phyloP scores from a whole-genome alignment of 2,113 vertebrate species.

The Rattus rattus region DNA sequence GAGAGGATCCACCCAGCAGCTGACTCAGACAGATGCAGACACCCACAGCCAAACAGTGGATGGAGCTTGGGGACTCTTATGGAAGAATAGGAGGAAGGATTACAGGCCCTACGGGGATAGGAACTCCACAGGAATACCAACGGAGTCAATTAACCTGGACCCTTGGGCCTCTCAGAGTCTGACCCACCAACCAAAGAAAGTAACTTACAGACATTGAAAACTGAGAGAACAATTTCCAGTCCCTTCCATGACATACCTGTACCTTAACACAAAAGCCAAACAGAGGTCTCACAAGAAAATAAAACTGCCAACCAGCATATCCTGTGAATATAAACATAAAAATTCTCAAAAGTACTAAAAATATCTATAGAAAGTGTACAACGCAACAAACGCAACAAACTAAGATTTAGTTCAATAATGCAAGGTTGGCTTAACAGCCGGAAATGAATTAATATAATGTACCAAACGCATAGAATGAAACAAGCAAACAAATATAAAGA shows the following conservation, averaged over 20 bases:
- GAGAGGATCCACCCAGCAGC: too few relatives aligned
- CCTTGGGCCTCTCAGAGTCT: too few relatives aligned
- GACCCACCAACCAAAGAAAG: not conserved
- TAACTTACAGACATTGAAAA: not conserved
- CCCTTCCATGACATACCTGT: not conserved
- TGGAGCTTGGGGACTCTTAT: too few relatives aligned
- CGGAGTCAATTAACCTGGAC: too few relatives aligned
- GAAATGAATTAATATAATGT: not conserved
- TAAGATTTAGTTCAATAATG: conserved; percentile 13
- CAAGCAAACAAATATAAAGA: not conserved
- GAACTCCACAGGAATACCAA: too few relatives aligned
- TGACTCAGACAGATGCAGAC: too few relatives aligned
- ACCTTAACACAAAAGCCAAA: conserved; percentile 15
- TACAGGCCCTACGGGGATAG: too few relatives aligned
- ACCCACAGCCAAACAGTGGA: too few relatives aligned
- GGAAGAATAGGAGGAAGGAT: too few relatives aligned
- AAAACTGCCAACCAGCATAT: not conserved
- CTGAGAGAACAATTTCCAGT: not conserved
- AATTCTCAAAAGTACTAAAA: not conserved
- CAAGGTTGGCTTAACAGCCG: conserved; percentile 7
- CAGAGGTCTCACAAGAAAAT: conserved; percentile 17
- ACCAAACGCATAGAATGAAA: not conserved
- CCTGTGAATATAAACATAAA: not conserved
- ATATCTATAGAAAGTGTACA: not conserved
- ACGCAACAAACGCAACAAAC: not conserved